phyloP scores from a whole-genome alignment of 1,140 invertebrate genomes.

The Cotesia chilonis region DNA sequence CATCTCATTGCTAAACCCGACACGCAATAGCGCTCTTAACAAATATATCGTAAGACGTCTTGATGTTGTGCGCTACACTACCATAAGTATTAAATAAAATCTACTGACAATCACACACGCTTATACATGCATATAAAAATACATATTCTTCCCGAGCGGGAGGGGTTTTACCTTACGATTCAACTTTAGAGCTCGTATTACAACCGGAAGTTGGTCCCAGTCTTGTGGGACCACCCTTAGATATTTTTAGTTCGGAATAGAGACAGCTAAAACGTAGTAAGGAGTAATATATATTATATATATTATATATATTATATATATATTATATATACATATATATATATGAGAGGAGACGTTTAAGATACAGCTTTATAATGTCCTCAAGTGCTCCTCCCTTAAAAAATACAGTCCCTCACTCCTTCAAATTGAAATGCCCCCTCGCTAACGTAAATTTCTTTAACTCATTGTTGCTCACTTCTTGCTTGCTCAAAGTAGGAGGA shows the following conservation, averaged over 20 bases:
- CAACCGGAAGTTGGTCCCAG: constrained; percentile 51
- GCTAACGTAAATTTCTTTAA: too few species aligned
- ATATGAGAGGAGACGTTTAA: constrained; percentile 29
- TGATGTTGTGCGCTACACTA: too few species aligned
- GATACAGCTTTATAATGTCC: constrained; percentile 47
- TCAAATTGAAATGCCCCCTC: too few species aligned
- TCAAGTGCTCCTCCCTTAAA: constrained; percentile 55
- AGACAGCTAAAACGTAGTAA: not conserved
- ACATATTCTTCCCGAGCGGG: too few species aligned
- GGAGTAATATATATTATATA: not conserved
- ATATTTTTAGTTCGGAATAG: too few species aligned
- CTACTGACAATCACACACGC: not conserved
- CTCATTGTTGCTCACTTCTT: constrained; percentile 52
- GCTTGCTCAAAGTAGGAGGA: constrained; percentile 14
- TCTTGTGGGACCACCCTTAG: too few species aligned
- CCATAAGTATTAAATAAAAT: too few species aligned
- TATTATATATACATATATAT: too few species aligned
- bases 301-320: too few species aligned
- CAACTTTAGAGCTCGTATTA: constrained; percentile 51
- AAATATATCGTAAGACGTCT: constrained; percentile 20
- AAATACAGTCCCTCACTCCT: constrained; percentile 42
- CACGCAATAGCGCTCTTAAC: too few species aligned
- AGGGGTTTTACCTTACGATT: not conserved
- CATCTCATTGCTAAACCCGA: too few species aligned
- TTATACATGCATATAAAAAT: not conserved